These are phyloP conservation scores for Hepsetus odoe DNA, from an alignment of 2,113 vertebrate species.

Conservation along the genomic window DNA sequence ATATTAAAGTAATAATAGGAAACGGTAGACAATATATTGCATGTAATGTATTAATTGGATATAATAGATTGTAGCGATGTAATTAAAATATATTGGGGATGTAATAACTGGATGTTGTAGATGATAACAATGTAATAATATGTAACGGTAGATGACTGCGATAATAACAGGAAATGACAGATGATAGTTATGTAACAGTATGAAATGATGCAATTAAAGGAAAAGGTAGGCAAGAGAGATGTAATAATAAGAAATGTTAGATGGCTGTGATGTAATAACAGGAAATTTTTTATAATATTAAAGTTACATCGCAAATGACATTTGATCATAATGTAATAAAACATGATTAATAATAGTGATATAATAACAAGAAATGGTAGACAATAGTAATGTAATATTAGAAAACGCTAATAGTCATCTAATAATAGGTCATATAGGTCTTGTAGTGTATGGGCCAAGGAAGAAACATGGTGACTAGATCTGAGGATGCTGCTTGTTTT, in stretches of 20 bases:
- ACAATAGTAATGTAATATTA: neutral
- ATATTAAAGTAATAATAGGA: neutral
- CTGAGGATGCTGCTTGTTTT: slow-evolving; percentile 1
- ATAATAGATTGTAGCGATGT: neutral
- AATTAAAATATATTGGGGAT: too few species aligned
- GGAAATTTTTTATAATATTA: neutral
- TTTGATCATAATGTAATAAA: neutral
- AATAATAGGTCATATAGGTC: too few species aligned
- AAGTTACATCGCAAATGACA: too few species aligned
- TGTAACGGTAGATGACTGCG: too few species aligned
- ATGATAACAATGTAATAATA: too few species aligned
- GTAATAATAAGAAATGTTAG: neutral
- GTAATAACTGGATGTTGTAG: too few species aligned
- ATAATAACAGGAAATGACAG: too few species aligned
- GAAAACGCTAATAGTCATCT: neutral
- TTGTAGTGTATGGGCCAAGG: neutral
- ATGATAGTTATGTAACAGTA: neutral
- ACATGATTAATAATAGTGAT: neutral
- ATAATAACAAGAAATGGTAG: neutral
- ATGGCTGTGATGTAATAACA: neutral
- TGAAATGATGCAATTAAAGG: too few species aligned
- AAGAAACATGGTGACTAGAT: neutral
- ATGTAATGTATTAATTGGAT: neutral
- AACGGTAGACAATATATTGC: too few species aligned
- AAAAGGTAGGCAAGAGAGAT: too few species aligned